Evolutionary conservation across 2,888 invertebrate genomes (phyloP), one percentile per base, ranked within the genome.

Genomic region (Ellobium chinense): DNA sequence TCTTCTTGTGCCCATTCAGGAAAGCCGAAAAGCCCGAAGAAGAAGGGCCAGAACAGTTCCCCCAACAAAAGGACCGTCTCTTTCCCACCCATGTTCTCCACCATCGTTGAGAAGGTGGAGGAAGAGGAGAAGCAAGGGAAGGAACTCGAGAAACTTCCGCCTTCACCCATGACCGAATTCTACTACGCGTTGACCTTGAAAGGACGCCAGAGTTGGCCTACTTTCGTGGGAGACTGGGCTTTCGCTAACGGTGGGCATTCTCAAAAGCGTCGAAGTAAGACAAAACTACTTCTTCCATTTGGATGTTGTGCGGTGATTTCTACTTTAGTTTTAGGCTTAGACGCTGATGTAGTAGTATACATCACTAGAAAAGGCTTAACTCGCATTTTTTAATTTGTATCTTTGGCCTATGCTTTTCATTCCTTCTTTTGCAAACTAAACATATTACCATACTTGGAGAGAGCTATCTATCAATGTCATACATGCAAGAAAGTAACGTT

Each of bases 41-140:
- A 70, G 21, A 80, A 80, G 58, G 80, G 75, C 63, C 37, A 54
- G 39, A 66, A 74, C 12, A 74, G 62, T 9, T 31, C 60, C 0
- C 56, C 75, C 24, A 75, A 75, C 75, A 12, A 63, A 4, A 36
- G 74, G 21, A 80, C 73, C n/a, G 80, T 74, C 1, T 74, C 80
- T 21, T 80, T 80, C 60, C 73, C 74, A 27, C 74, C 80, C 37
- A 80, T 80, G 80, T 80, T 80, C 82, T 85, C 87, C 34, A 87
- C 87, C 31, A 87, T 87, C 62, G 83, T 85, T 24, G 87, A 87
- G 80, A 85, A 85, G 65, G 83, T 87, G 31, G 87, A 84, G 62
- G 87, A 97, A 93, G 96, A 95, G 84, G 96, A 94, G 84, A 89
- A 91, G 85, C 85, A 85, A 21, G 88, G 86, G 74, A 77, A 82